Evolutionary conservation across 2,797 vertebrate species (phyloP).

Genomic region (Sebastes oblongus): DNA sequence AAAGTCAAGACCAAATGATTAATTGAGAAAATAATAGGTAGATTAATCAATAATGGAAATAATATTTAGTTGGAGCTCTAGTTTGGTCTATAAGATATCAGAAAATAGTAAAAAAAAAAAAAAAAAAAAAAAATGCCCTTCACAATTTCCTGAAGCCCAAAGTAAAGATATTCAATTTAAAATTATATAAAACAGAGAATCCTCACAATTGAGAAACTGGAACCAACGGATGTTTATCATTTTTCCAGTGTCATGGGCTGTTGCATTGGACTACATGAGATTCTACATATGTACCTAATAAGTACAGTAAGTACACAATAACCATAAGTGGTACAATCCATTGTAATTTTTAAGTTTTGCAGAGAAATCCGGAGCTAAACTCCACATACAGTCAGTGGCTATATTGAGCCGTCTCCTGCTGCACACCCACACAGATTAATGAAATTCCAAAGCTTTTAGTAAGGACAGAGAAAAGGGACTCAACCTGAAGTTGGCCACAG

Average conservation of each 20-base stretch:
- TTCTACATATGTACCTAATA: neutral
- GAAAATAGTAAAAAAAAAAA: no score
- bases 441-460: slow-evolving; percentile 81
- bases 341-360: neutral
- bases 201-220: neutral
- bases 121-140: no score
- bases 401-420: slow-evolving; percentile 52
- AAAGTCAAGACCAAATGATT: neutral
- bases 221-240: neutral
- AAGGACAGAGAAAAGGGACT: slow-evolving; percentile 65
- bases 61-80: neutral
- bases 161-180: neutral
- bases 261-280: neutral
- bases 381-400: slow-evolving; percentile 32
- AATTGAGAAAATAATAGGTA: neutral
- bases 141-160: no score
- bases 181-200: neutral
- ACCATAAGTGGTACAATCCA: neutral
- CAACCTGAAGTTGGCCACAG: slow-evolving; percentile 52
- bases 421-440: slow-evolving; percentile 78
- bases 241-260: neutral
- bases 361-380: slow-evolving; percentile 15
- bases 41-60: neutral
- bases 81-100: no score
- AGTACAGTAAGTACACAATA: neutral